These are phyloP conservation scores for Lanistes nyassanus DNA, from an alignment of 1,140 invertebrate genomes.

Conservation along the genomic window DNA sequence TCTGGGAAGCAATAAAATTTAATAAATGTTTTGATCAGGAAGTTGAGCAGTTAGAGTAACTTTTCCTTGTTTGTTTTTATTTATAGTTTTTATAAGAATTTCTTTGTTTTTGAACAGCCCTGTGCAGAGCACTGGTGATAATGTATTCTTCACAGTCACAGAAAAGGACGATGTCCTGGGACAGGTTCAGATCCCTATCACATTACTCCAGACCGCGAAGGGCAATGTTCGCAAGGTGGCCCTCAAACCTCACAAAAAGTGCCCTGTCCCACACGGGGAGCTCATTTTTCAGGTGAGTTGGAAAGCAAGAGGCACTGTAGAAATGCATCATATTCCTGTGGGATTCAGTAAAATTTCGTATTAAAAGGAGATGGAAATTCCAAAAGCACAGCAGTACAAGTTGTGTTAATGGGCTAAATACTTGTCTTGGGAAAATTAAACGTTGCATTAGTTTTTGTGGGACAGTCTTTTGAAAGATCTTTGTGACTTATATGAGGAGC, in stretches of 20 bases:
- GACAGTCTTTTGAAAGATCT: too few relatives aligned
- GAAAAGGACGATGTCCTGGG: conserved; percentile 63
- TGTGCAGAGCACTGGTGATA: conserved; percentile 46
- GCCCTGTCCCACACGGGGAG: conserved; percentile 54
- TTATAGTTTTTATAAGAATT: not conserved
- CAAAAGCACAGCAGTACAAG: too few relatives aligned
- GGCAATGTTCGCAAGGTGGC: conserved; percentile 43
- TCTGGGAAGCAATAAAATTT: too few relatives aligned
- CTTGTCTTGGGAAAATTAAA: too few relatives aligned
- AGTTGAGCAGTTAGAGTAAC: too few relatives aligned
- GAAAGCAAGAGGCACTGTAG: not conserved
- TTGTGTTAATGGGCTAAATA: too few relatives aligned
- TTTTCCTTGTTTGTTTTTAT: too few relatives aligned
- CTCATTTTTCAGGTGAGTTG: conserved; percentile 45
- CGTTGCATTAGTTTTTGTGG: too few relatives aligned
- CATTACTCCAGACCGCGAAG: conserved; percentile 44
- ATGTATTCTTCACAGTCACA: conserved; percentile 61
- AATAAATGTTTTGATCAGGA: too few relatives aligned
- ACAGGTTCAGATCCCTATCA: conserved; percentile 54
- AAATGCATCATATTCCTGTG: not conserved
- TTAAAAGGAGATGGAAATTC: not conserved
- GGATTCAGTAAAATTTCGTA: not conserved
- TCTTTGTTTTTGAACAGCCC: conserved; percentile 43
- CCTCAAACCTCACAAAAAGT: conserved; percentile 61
- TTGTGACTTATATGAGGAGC: too few relatives aligned